These are phyloP conservation scores for Hyppa rectilinea DNA, from an alignment of 2,888 invertebrate species.

Conservation along the genomic window DNA sequence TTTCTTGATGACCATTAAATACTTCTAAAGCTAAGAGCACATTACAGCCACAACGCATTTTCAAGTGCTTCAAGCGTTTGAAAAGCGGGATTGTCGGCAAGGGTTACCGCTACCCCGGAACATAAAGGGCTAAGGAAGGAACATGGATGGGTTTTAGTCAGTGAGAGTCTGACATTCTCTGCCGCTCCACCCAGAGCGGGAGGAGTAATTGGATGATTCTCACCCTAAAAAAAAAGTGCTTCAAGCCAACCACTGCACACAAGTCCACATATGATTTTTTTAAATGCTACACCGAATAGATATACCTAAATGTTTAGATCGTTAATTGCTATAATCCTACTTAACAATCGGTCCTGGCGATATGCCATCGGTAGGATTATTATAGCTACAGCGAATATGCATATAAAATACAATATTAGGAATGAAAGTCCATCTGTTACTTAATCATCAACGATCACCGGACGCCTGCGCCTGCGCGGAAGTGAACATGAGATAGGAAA, in stretches of 20 bases:
- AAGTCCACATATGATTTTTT: not conserved
- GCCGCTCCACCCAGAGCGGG: too few relatives aligned
- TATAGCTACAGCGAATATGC: slow-evolving; percentile 3
- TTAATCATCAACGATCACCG: slow-evolving; percentile 45
- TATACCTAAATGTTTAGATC: too few relatives aligned
- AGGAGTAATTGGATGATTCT: too few relatives aligned
- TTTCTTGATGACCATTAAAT: not conserved
- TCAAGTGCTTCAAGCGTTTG: too few relatives aligned
- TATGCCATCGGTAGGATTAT: too few relatives aligned
- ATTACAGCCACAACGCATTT: not conserved
- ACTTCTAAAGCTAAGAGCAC: not conserved
- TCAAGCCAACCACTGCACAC: not conserved
- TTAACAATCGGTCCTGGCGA: not conserved
- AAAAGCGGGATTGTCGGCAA: too few relatives aligned
- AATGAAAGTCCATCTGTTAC: slow-evolving; percentile 57
- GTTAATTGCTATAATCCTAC: not conserved
- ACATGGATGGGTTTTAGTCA: too few relatives aligned
- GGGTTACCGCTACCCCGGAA: too few relatives aligned
- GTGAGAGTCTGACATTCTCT: too few relatives aligned
- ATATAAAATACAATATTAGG: slow-evolving; percentile 25
- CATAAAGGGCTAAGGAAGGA: too few relatives aligned
- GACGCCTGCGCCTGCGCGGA: slow-evolving; percentile 41
- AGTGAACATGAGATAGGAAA: slow-evolving; percentile 34
- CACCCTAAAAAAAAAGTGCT: too few relatives aligned
- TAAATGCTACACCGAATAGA: not conserved